Conservation (phyloP, 1,140 invertebrate species). For the Zaprionus davidi region DNA sequence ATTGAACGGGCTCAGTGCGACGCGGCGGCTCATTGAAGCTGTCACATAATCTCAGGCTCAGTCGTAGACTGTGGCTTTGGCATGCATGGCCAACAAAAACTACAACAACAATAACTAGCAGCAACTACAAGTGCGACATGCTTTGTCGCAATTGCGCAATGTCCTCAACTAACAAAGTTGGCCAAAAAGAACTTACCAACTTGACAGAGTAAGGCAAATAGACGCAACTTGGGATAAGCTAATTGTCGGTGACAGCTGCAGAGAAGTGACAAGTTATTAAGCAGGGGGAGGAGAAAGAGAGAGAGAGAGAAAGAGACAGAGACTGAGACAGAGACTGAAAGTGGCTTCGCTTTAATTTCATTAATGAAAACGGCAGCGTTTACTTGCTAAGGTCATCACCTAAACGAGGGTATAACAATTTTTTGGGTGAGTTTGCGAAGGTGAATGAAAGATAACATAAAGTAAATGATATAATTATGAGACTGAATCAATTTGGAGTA, state of each 20-base stretch:
- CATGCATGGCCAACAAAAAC: slow-evolving; percentile 39
- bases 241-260: slow-evolving; percentile 24
- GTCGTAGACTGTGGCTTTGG: slow-evolving; percentile 47
- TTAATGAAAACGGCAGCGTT: slow-evolving; percentile 52
- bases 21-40: slow-evolving; percentile 59
- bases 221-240: slow-evolving; percentile 16
- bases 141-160: slow-evolving; percentile 55
- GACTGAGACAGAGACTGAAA: accelerated
- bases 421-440: not conserved
- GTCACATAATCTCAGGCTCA: slow-evolving; percentile 58
- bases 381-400: not conserved
- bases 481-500: too few species aligned
- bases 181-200: slow-evolving; percentile 22
- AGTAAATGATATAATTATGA: not conserved
- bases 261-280: slow-evolving; percentile 1
- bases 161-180: slow-evolving; percentile 32
- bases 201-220: slow-evolving; percentile 29
- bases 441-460: not conserved
- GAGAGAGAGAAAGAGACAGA: not conserved
- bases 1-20: slow-evolving; percentile 43
- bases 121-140: slow-evolving; percentile 46
- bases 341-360: slow-evolving; percentile 49
- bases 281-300: not conserved
- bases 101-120: slow-evolving; percentile 17
- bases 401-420: not conserved